phyloP scores from a whole-genome alignment of 2,113 vertebrate species.

The Probosciger aterrimus region DNA sequence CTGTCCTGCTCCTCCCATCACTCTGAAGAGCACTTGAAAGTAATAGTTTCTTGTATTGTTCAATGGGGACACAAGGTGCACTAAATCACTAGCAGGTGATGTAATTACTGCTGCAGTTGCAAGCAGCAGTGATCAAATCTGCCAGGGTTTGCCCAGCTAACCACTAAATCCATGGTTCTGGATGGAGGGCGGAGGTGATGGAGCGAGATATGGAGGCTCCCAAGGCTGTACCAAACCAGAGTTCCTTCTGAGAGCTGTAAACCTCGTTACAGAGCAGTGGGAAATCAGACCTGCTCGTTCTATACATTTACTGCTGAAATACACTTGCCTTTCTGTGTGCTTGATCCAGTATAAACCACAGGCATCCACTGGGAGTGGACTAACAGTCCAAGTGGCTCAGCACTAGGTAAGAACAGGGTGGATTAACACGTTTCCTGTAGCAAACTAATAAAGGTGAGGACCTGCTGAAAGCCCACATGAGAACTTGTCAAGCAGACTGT shows the following conservation, averaged over 20 bases:
- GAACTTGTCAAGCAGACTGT: background rate
- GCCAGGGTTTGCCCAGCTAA: background rate
- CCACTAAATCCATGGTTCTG: background rate
- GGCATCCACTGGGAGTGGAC: slow-evolving; percentile 32
- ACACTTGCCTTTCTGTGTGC: slow-evolving; percentile 9
- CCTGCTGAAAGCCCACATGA: slow-evolving; percentile 30
- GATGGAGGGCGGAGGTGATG: background rate
- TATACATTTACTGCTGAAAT: background rate
- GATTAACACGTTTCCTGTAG: background rate
- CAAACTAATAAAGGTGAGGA: slow-evolving; percentile 33
- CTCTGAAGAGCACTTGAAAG: background rate
- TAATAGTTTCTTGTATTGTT: background rate
- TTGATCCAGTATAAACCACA: slow-evolving; percentile 27
- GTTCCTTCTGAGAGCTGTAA: rapidly evolving
- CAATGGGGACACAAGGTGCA: background rate
- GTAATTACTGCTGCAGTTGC: background rate
- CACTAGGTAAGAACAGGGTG: background rate
- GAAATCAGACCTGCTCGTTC: background rate
- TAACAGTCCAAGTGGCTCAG: background rate
- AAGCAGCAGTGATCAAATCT: background rate
- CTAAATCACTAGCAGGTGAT: background rate
- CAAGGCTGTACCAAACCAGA: background rate
- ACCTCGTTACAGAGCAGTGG: background rate
- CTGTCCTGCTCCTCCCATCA: background rate
- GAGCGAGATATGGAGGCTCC: background rate